Conservation (phyloP, 2,888 invertebrate genomes). For the Syrphus vitripennis region DNA sequence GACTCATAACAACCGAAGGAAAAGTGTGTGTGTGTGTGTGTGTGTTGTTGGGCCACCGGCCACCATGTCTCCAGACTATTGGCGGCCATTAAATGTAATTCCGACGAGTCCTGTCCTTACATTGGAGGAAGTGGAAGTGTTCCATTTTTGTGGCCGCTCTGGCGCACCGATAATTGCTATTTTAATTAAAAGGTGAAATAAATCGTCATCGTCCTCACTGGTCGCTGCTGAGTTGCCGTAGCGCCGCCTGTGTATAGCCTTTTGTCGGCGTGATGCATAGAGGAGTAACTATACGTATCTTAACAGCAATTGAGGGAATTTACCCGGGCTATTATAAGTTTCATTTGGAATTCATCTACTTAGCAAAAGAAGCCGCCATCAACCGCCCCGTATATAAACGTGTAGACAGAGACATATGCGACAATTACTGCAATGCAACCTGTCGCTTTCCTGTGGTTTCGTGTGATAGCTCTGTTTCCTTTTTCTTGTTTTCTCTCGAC, state of each 20-base stretch:
- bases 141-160: constrained; percentile 59
- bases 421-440: constrained; percentile 52
- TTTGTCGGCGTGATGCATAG: constrained; percentile 19
- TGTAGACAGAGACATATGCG: constrained; percentile 39
- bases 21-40: too few relatives aligned
- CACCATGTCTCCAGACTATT: constrained; percentile 53
- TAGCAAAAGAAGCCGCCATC: constrained; percentile 6
- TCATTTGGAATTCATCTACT: constrained; percentile 34
- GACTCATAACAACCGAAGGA: background rate
- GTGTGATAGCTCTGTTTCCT: constrained; percentile 26
- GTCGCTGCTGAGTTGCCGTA: background rate
- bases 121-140: constrained; percentile 30
- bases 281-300: background rate
- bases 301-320: constrained; percentile 18
- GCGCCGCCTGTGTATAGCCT: background rate
- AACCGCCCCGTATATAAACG: background rate
- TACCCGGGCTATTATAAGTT: background rate
- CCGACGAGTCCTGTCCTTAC: constrained; percentile 23
- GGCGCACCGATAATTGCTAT: constrained; percentile 64
- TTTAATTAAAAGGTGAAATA: constrained; percentile 69
- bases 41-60: constrained; percentile 15
- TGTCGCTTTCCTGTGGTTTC: constrained; percentile 50
- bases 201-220: constrained; percentile 39
- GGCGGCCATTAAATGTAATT: constrained; percentile 62
- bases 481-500: constrained; percentile 1